A percentile compares a stretch with the other conserved stretches of the same genome.
Evolutionary conservation across 1,140 invertebrate genomes (phyloP).

Genomic region (Medauroidea extradentata): DNA sequence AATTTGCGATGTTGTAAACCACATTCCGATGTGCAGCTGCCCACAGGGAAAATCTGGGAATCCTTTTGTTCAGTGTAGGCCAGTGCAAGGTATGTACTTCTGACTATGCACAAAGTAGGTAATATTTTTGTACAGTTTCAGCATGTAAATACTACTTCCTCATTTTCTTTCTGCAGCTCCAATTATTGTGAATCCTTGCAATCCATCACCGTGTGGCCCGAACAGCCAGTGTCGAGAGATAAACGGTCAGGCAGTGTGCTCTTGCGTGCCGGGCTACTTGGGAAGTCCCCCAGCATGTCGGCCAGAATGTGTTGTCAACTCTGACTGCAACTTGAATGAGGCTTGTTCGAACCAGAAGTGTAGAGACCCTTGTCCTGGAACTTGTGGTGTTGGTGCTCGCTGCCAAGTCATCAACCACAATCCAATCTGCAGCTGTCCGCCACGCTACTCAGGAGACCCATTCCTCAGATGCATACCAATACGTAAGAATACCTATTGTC

Average conservation of each 20-base stretch:
- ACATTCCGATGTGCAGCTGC: constrained; percentile 70
- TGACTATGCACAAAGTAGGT: too few species aligned
- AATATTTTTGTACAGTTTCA: too few species aligned
- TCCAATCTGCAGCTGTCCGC: constrained; percentile 48
- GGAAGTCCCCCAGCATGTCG: constrained; percentile 46
- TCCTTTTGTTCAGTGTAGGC: constrained; percentile 58
- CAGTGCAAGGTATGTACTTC: constrained; percentile 15
- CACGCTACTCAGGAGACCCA: constrained; percentile 52
- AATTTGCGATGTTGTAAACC: constrained; percentile 66
- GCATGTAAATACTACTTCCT: too few species aligned
- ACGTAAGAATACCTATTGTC: neutral
- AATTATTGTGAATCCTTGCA: constrained; percentile 45
- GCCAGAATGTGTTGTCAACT: constrained; percentile 46
- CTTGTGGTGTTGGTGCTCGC: constrained; percentile 50
- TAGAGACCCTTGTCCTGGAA: constrained; percentile 48
- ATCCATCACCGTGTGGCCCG: constrained; percentile 39
- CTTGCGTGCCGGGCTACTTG: constrained; percentile 45
- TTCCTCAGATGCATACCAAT: constrained; percentile 29
- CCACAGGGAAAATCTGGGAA: constrained; percentile 65
- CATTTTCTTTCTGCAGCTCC: neutral
- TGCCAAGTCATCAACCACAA: constrained; percentile 54
- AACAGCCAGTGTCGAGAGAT: constrained; percentile 45
- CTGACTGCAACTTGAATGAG: constrained; percentile 45
- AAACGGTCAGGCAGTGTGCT: constrained; percentile 46
- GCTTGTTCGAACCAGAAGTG: constrained; percentile 50